Evolutionary conservation across 1,140 invertebrate species (phyloP), one percentile per base, ranked within the genome.

Genomic region (Cotesia glomerata): DNA sequence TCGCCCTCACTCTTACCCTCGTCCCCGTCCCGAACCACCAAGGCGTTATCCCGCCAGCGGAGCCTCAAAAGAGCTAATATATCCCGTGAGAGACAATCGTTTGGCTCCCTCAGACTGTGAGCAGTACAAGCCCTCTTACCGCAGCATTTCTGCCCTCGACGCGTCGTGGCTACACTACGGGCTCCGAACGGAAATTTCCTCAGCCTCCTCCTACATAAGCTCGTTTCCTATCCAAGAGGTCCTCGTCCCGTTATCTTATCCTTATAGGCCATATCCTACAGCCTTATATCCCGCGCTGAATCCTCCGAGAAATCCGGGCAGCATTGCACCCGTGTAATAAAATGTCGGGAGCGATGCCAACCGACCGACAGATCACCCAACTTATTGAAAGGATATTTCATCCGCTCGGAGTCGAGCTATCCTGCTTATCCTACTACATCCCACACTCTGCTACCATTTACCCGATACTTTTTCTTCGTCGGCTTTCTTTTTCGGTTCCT

Each of bases 351-450:
- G 73, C 72, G 77, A 76, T 79, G 81, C 77, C 81, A 79, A 83
- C 77, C 81, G 77, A 78, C 75, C 79, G 78, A 79, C 79, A 79
- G 79, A 84, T 84, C 81, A 80, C 79, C 74, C 45, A 59, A 78
- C 77, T 84, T 84, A 84, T 84, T 84, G 82, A 84, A 73, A 79
- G 76, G 74, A 80, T 78, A 77, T 77, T 76, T 75, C 76, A 77
- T 77, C 71, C 72, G 67, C 69, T 35, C 32, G 35, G 69, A 66
- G 67, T 34, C 73, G 54, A 34, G 14, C 49, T 59, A 70, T 68
- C 71, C 52, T 35, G 70, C 73, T 71, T 73, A 73, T 71, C 73
- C 64, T 54, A 73, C 73, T 72, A 75, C 74, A 75, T 75, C 66
- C 70, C 56, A 18, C 61, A 54, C 49, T 26, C 18, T 18, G 5